Evolutionary conservation across 1,140 invertebrate genomes (phyloP), one percentile per base, ranked within the genome.

Genomic region (Pteromalus puparum): DNA sequence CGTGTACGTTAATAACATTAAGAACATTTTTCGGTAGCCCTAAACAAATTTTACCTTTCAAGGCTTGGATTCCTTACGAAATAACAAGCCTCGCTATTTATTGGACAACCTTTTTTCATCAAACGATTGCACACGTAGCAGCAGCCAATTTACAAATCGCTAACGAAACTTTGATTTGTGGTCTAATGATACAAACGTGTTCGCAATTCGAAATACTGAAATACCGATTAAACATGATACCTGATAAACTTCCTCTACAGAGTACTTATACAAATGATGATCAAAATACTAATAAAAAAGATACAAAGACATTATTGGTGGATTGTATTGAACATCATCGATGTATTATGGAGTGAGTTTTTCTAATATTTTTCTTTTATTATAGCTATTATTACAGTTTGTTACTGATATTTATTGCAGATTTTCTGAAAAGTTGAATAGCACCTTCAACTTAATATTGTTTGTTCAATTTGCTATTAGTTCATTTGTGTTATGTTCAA

Each of bases 391-490:
- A 82, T 73, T 18, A 13, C n/a, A 53, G 18, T 78, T 24, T 7
- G 38, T 61, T 30, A 48, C 0, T 28, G 30, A 46, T 3, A 42
- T 83, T 77, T 75, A 30, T 86, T 68, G 61, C 76, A 90, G 90
- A 9, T 89, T 89, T 87, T 72, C 88, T 82, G 83, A 88, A 68
- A 85, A 72, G 77, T 72, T 88, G 21, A 90, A 90, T 67, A 76
- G 82, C 10, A 86, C 86, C 24, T 89, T 89, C 79, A 84, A 61
- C 26, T 15, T 75, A 28, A 87, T 88, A 6, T 88, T 90, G 65
- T 88, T 90, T 74, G 67, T 89, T 12, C 90, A 90, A 84, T 90
- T 89, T 82, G 86, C 85, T 0, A 86, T 88, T 81, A 90, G 88
- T 46, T 86, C 85, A 0, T 24, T 90, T 28, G 87, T 90, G 1